These are phyloP conservation scores for Sapajus apella DNA, from an alignment of 2,113 vertebrate species.

Conservation along the genomic window DNA sequence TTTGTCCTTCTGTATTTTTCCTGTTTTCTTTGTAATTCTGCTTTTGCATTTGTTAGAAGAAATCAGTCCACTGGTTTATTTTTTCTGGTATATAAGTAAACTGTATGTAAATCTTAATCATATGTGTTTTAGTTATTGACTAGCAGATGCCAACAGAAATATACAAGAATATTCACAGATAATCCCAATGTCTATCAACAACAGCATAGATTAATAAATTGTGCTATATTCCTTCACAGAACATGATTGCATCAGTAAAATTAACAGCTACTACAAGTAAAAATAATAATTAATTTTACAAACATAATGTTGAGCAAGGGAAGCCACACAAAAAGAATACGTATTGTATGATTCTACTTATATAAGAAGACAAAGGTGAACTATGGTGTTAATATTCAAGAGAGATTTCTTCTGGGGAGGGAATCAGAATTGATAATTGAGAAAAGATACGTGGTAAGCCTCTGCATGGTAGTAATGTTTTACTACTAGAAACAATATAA, in stretches of 20 bases:
- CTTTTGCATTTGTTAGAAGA: background rate
- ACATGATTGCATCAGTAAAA: background rate
- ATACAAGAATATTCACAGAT: background rate
- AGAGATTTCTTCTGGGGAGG: background rate
- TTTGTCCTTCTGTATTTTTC: background rate
- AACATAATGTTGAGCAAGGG: background rate
- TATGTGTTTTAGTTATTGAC: background rate
- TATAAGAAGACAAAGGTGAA: background rate
- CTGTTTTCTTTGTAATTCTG: background rate
- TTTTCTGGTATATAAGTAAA: background rate
- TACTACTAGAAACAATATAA: background rate
- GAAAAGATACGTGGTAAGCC: background rate
- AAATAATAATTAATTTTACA: background rate
- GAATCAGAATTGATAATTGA: background rate
- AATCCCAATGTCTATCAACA: background rate
- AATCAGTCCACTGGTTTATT: background rate
- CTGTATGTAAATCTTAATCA: background rate
- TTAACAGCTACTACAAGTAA: background rate
- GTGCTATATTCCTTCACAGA: background rate
- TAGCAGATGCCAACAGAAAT: background rate
- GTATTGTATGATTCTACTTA: background rate
- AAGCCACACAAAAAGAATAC: background rate
- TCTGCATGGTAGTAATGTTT: background rate
- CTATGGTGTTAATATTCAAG: background rate
- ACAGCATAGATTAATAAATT: background rate